Conservation (phyloP, 2,888 invertebrate genomes). For the Ellobium chinense region DNA sequence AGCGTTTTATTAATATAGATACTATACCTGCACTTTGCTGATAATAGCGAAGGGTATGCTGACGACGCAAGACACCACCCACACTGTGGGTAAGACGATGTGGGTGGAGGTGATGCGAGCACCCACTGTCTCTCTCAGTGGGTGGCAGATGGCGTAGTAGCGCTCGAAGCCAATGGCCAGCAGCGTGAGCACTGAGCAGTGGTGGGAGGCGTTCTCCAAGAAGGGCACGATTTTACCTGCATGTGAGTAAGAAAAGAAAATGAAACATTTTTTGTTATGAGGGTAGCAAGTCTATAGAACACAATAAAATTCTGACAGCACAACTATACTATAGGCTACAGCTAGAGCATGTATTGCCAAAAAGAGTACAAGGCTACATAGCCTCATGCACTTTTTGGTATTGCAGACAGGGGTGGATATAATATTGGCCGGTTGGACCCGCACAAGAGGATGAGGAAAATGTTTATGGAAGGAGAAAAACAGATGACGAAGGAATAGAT, state of each 20-base stretch:
- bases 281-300: neutral
- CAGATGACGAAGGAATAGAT: too few species aligned
- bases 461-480: too few species aligned
- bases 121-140: slow-evolving; percentile 83
- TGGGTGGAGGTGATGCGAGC: slow-evolving; percentile 53
- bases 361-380: too few species aligned
- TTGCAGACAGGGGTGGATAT: too few species aligned
- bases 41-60: slow-evolving; percentile 89
- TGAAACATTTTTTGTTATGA: neutral
- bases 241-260: slow-evolving; percentile 55
- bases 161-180: slow-evolving; percentile 95
- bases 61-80: slow-evolving; percentile 74
- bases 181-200: slow-evolving; percentile 94
- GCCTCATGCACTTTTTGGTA: too few species aligned
- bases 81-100: slow-evolving; percentile 57
- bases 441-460: too few species aligned
- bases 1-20: too few species aligned
- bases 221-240: slow-evolving; percentile 95
- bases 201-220: slow-evolving; percentile 93
- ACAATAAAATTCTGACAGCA: neutral
- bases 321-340: too few species aligned
- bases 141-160: slow-evolving; percentile 94
- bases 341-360: too few species aligned
- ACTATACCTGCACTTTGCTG: slow-evolving; percentile 17
- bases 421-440: too few species aligned